phyloP scores from a whole-genome alignment of 2,888 invertebrate species.

The Opisthograptis luteolata region DNA sequence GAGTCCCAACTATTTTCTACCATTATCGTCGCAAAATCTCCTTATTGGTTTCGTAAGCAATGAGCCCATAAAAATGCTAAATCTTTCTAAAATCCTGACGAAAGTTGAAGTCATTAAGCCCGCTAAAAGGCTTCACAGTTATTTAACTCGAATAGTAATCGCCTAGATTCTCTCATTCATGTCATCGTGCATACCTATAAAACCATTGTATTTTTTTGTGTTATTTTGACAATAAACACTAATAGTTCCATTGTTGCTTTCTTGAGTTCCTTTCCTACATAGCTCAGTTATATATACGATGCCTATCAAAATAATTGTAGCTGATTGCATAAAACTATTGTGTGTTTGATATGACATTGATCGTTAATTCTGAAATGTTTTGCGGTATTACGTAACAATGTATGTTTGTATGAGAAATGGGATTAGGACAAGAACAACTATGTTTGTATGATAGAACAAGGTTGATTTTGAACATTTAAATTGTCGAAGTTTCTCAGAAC shows the following conservation, averaged over 20 bases:
- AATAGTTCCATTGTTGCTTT: constrained; percentile 49
- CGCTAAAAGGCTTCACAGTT: background rate
- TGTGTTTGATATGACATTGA: constrained; percentile 58
- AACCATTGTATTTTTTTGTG: constrained; percentile 29
- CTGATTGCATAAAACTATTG: constrained; percentile 62
- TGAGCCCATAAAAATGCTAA: background rate
- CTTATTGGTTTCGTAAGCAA: background rate
- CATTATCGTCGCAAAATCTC: background rate
- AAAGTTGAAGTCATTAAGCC: background rate
- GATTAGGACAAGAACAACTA: too few relatives aligned
- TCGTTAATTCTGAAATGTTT: constrained; percentile 43
- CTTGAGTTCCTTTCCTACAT: constrained; percentile 27
- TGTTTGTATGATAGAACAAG: too few relatives aligned
- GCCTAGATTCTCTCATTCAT: constrained; percentile 7
- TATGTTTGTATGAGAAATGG: constrained; percentile 5
- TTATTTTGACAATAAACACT: constrained; percentile 42
- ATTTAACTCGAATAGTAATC: constrained; percentile 5
- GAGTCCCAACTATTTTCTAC: too few relatives aligned
- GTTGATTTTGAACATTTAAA: too few relatives aligned
- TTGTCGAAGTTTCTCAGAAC: too few relatives aligned
- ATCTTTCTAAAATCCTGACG: background rate
- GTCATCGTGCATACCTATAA: background rate
- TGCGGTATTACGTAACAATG: constrained; percentile 7
- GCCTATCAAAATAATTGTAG: constrained; percentile 49
- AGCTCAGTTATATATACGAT: constrained; percentile 35